These are phyloP conservation scores for Dryoscopus gambensis DNA, from an alignment of 2,113 vertebrate species.

Conservation along the genomic window DNA sequence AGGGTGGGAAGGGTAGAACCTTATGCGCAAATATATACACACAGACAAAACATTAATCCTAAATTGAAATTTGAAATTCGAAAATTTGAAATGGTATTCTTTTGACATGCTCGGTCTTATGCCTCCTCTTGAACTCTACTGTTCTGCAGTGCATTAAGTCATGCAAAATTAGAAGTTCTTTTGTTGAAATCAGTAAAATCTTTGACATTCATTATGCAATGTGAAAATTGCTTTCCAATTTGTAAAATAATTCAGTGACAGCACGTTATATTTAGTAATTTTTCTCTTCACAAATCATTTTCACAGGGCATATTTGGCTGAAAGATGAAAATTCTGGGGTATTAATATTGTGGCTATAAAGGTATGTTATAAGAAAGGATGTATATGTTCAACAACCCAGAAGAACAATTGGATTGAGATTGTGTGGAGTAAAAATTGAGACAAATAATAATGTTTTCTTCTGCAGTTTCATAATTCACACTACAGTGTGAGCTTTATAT, in stretches of 20 bases:
- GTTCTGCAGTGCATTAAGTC: neutral
- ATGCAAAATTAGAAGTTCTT: neutral
- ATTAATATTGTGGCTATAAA: neutral
- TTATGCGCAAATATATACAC: neutral
- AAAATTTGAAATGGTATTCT: neutral
- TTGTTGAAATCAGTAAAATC: neutral
- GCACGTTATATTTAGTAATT: neutral
- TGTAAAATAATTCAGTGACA: neutral
- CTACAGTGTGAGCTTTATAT: neutral
- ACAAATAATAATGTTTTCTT: conserved; percentile 26
- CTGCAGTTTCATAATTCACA: neutral
- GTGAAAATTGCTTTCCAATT: neutral
- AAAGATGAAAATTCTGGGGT: conserved; percentile 11
- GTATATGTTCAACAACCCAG: neutral
- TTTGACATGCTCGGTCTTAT: neutral
- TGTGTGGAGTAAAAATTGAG: neutral
- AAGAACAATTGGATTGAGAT: neutral
- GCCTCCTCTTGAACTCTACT: neutral
- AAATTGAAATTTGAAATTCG: neutral
- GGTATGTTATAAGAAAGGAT: neutral
- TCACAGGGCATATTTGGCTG: neutral
- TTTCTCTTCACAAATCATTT: neutral
- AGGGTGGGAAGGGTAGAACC: neutral
- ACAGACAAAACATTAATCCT: neutral
- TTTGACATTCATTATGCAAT: neutral